Evolutionary conservation across 2,797 vertebrate species (phyloP).

Genomic region (Neopelma chrysocephalum): DNA sequence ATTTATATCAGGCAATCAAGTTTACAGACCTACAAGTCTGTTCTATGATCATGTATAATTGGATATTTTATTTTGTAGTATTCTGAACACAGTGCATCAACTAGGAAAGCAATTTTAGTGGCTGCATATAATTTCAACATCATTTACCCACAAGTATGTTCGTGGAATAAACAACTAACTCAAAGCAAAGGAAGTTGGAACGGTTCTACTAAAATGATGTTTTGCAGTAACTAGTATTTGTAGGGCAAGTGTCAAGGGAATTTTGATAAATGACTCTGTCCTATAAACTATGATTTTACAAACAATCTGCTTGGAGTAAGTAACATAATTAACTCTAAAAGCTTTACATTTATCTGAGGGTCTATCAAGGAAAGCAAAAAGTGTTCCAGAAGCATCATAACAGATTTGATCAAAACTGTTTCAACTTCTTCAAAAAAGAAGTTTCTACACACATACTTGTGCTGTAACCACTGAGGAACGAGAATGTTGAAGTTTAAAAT

Average conservation of each 20-base stretch:
- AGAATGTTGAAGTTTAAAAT: neutral
- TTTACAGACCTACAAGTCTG: rapidly evolving
- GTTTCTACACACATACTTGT: neutral
- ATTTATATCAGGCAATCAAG: neutral
- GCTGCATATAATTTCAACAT: neutral
- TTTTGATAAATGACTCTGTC: neutral
- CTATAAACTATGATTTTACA: neutral
- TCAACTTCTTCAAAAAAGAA: neutral
- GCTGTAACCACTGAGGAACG: neutral
- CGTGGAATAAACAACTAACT: slow-evolving; percentile 16
- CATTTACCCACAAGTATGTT: neutral
- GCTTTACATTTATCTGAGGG: neutral
- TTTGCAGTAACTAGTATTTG: neutral
- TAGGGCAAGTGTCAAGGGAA: neutral
- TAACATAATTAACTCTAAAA: neutral
- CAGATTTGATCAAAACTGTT: neutral
- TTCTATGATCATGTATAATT: neutral
- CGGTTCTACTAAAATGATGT: neutral
- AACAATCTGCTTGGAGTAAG: neutral
- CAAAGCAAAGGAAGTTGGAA: neutral
- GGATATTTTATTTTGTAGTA: neutral
- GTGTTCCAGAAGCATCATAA: neutral
- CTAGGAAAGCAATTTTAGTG: neutral
- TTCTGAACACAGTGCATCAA: neutral
- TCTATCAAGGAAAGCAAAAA: neutral